These are phyloP conservation scores for Lagria hirta DNA, from an alignment of 2,888 invertebrate genomes.

Conservation along the genomic window DNA sequence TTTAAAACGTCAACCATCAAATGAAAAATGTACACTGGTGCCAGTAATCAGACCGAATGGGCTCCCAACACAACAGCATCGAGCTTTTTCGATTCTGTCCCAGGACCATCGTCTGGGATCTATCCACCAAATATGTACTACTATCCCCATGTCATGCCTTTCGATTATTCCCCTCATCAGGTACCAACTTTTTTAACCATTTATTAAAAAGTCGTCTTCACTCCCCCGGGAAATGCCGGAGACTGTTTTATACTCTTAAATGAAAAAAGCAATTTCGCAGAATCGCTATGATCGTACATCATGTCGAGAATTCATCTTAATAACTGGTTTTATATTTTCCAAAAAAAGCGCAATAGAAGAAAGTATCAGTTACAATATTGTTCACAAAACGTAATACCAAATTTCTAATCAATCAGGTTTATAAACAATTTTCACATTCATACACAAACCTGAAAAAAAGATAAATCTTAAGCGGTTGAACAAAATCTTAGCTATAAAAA, in stretches of 20 bases:
- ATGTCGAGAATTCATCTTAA: too few species aligned
- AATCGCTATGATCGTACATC: slow-evolving; percentile 11
- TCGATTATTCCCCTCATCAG: slow-evolving; percentile 18
- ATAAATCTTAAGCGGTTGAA: too few species aligned
- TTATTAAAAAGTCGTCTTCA: background rate
- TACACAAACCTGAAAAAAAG: too few species aligned
- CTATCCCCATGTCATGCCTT: slow-evolving; percentile 19
- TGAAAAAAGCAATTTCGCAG: slow-evolving; percentile 4
- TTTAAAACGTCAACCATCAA: background rate
- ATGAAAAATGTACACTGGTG: slow-evolving; percentile 11
- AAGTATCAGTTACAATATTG: too few species aligned
- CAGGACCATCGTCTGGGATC: slow-evolving; percentile 17
- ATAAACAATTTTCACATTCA: too few species aligned
- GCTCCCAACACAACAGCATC: slow-evolving; percentile 11
- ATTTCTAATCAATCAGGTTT: too few species aligned
- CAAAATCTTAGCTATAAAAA: too few species aligned
- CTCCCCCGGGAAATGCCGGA: background rate
- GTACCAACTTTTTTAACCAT: slow-evolving; percentile 4
- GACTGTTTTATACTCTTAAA: background rate
- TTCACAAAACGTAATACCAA: too few species aligned
- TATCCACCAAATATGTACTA: slow-evolving; percentile 17
- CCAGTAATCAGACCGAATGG: slow-evolving; percentile 7
- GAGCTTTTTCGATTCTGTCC: slow-evolving; percentile 12
- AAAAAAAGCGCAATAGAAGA: too few species aligned
- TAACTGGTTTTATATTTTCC: too few species aligned